Evolutionary conservation across 2,888 invertebrate genomes (phyloP), one percentile per base, ranked within the genome.

Genomic region (Cryptus viduatorius): DNA sequence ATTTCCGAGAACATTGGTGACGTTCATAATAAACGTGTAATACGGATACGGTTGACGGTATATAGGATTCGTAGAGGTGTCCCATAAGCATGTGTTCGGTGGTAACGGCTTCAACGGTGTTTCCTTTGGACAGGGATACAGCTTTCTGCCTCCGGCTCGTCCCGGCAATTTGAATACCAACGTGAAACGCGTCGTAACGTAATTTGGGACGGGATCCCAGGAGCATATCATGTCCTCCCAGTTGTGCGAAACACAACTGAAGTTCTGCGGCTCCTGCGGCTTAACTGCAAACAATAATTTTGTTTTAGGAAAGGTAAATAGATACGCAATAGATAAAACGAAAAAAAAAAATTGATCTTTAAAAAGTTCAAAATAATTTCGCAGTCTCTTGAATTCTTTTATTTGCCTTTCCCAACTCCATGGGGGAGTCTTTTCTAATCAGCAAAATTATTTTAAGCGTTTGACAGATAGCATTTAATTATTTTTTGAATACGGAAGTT

Each of bases 181-280:
- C 44, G 93, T 93, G 89, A 96, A 96, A 7, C 91, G 92, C 0
- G 96, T 96, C 24, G 91, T 90, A 12, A 96, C 93, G 86, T 94
- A 95, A 92, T 96, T 94, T 37, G 94, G 89, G 0, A 96, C 95
- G 65, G 95, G 94, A 0, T 95, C 95, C 96, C 98, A 98, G 1
- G 95, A 95, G 91, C 98, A 98, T 14, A 95, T 96, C 87, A 98
- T 94, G 88, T 95, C 95, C 75, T 96, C 95, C 94, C 97, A 96
- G 92, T 98, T 97, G 86, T 95, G 94, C 12, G 97, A 96, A 69
- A 96, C 94, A 91, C 98, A 98, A 37, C 94, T 94, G 90, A 98
- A 97, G 92, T 97, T 96, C 8, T 94, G 93, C 2, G 97, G 96
- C 87, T 95, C 93, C 82, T 94, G 92, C 0, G 98, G 98, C 77